These are phyloP conservation scores for Ephialtes manifestator DNA, from an alignment of 2,888 invertebrate species.

Conservation along the genomic window DNA sequence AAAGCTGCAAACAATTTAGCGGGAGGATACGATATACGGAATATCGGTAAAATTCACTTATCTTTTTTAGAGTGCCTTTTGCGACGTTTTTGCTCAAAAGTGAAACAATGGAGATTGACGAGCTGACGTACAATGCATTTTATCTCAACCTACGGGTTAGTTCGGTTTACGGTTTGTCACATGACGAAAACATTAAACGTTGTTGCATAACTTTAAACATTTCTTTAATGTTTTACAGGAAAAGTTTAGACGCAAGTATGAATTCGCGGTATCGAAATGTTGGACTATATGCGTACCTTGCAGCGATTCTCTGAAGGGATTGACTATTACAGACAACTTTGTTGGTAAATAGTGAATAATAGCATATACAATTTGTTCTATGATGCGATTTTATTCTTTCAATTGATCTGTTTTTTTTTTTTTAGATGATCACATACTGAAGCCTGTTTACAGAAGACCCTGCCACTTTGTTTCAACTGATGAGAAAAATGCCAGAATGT, in stretches of 20 bases:
- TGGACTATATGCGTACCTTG: conserved; percentile 79
- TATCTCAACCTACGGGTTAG: conserved; percentile 73
- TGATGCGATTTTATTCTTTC: background rate
- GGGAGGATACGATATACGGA: background rate
- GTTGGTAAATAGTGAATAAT: conserved; percentile 71
- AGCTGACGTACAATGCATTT: conserved; percentile 72
- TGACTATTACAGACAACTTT: conserved; percentile 75
- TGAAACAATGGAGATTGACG: conserved; percentile 69
- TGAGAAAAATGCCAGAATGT: conserved; percentile 59
- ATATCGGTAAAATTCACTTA: background rate
- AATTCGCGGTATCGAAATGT: conserved; percentile 75
- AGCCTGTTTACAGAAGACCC: conserved; percentile 65
- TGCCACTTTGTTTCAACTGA: conserved; percentile 70
- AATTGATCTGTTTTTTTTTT: conserved; percentile 56
- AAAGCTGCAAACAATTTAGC: background rate
- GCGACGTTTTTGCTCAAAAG: background rate
- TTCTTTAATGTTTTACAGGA: conserved; percentile 69
- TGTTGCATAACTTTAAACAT: conserved; percentile 4
- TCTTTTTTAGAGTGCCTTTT: background rate
- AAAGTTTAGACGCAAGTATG: conserved; percentile 75
- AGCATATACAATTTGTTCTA: background rate
- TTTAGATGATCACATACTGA: conserved; percentile 77
- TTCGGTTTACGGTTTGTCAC: background rate
- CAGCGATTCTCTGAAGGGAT: conserved; percentile 73
- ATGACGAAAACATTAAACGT: conserved; percentile 20